Evolutionary conservation across 1,140 invertebrate genomes (phyloP).

Genomic region (Akabosia matsudoensis): DNA sequence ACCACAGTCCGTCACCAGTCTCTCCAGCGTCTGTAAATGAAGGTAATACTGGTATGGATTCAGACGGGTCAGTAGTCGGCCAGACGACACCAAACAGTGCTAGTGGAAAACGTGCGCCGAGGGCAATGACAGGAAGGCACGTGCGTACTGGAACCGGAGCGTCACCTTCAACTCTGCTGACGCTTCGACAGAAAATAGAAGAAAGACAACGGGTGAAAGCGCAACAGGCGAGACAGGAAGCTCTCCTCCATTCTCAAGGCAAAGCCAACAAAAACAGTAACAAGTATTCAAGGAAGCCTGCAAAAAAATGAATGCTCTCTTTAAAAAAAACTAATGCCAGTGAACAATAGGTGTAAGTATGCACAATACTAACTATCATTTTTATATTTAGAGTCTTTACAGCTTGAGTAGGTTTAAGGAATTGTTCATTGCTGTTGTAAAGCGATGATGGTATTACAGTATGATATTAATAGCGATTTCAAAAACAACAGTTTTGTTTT

Average conservation of each 20-base stretch:
- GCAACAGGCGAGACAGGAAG: conserved; percentile 41
- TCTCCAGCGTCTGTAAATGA: conserved; percentile 56
- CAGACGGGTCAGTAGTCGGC: conserved; percentile 48
- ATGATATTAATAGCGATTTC: no score
- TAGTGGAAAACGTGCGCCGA: conserved; percentile 51
- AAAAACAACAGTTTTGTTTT: no score
- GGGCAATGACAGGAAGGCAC: conserved; percentile 54
- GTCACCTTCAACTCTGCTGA: conserved; percentile 53
- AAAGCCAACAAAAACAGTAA: conserved; percentile 28
- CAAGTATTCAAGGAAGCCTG: conserved; percentile 17
- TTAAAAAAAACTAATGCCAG: conserved; percentile 31
- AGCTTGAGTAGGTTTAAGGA: not conserved
- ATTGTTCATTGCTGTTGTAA: no score
- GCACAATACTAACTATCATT: not conserved
- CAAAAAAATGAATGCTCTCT: not conserved
- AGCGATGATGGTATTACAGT: no score
- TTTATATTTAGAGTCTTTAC: not conserved
- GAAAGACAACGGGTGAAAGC: conserved; percentile 52
- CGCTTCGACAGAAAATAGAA: conserved; percentile 55
- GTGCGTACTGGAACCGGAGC: conserved; percentile 56
- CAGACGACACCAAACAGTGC: conserved; percentile 36
- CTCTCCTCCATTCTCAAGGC: conserved; percentile 31
- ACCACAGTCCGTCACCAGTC: conserved; percentile 46
- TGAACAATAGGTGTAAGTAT: conserved; percentile 18
- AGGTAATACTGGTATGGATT: conserved; percentile 57